Conservation (phyloP, 2,797 vertebrate species). For the Masticophis lateralis region DNA sequence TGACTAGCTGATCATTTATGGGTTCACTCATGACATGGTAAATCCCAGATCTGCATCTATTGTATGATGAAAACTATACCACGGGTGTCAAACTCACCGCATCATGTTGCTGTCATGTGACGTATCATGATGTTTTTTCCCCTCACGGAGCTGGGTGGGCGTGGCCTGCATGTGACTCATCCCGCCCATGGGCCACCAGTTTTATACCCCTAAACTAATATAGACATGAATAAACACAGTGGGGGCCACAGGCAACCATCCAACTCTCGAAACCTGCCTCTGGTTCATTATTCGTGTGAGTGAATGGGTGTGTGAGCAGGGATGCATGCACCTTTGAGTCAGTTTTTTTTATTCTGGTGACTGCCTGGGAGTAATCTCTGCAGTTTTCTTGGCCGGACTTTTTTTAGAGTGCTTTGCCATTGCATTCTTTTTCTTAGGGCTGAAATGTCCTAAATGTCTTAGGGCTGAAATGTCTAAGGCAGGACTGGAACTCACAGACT, state of each 20-base stretch:
- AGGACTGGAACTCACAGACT: not conserved
- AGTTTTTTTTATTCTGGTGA: not conserved
- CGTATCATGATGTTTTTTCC: too few relatives aligned
- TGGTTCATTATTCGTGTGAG: not conserved
- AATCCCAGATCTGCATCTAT: not conserved
- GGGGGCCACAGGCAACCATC: not conserved
- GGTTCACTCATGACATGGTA: not conserved
- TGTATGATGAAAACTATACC: not conserved
- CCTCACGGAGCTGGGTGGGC: too few relatives aligned
- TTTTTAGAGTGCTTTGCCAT: not conserved
- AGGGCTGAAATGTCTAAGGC: not conserved
- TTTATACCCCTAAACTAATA: not conserved
- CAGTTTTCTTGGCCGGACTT: not conserved
- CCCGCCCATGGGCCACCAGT: accelerated
- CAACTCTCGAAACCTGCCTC: not conserved
- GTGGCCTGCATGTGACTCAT: too few relatives aligned
- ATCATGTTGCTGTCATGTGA: too few relatives aligned
- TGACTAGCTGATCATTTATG: not conserved
- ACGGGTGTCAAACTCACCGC: too few relatives aligned
- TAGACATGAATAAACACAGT: not conserved
- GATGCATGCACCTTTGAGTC: not conserved
- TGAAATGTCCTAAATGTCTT: not conserved
- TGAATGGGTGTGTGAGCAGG: not conserved
- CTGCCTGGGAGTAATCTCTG: not conserved
- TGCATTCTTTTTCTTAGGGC: not conserved